Evolutionary conservation across 1,140 invertebrate species (phyloP).

Genomic region (Parasteatoda tepidariorum): DNA sequence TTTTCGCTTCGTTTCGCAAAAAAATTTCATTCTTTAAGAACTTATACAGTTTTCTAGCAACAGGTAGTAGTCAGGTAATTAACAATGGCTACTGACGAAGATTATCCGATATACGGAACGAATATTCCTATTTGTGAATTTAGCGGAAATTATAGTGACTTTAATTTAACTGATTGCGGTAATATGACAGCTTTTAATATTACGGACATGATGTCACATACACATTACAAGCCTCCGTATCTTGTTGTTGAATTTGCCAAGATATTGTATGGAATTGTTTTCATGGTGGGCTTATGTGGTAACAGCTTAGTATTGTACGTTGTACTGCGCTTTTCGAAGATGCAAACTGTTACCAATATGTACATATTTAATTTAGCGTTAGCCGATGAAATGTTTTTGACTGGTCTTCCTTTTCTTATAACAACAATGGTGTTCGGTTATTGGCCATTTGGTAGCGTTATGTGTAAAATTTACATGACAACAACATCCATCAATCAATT

Average conservation of each 20-base stretch:
- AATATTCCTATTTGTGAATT: neutral
- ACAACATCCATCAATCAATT: slow-evolving; percentile 96
- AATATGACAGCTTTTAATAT: slow-evolving; percentile 19
- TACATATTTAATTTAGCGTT: slow-evolving; percentile 96
- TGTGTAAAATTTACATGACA: slow-evolving; percentile 94
- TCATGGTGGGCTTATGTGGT: slow-evolving; percentile 87
- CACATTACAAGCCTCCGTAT: slow-evolving; percentile 6
- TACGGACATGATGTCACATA: neutral
- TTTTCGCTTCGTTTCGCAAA: too few species aligned
- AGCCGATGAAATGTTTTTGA: slow-evolving; percentile 94
- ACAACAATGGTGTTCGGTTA: slow-evolving; percentile 84
- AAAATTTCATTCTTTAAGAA: too few species aligned
- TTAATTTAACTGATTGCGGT: slow-evolving; percentile 3
- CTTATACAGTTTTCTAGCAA: slow-evolving; percentile 6
- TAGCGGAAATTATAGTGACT: neutral
- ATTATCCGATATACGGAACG: neutral
- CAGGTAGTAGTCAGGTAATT: slow-evolving; percentile 36
- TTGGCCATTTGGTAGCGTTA: slow-evolving; percentile 92
- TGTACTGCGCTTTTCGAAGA: slow-evolving; percentile 90
- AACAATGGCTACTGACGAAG: neutral
- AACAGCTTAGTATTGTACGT: slow-evolving; percentile 97
- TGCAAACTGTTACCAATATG: slow-evolving; percentile 98
- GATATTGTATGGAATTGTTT: slow-evolving; percentile 76
- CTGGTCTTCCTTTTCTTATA: slow-evolving; percentile 92
- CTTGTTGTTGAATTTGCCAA: slow-evolving; percentile 61